Evolutionary conservation across 1,140 invertebrate species (phyloP), one percentile per base, ranked within the genome.

Genomic region (Pissodes strobi): DNA sequence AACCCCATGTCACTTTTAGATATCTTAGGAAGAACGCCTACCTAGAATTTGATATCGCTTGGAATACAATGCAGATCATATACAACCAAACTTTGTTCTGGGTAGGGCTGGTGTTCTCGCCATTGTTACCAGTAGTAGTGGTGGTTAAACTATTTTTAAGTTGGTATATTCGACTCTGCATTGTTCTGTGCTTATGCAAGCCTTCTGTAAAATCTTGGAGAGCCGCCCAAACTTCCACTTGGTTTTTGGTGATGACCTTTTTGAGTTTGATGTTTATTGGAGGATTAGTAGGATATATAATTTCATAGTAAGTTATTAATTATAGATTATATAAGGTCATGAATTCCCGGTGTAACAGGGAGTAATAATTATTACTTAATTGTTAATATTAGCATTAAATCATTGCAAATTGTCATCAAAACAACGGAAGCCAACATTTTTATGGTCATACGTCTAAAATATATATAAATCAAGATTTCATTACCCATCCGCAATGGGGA

Each of bases 11-110:
- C n/a, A n/a, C n/a, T 60, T 65, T 51, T 17, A 53, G 37, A 37
- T 62, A 41, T 48, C 23, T 37, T 61, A 39, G 34, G 30, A 49
- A 53, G 59, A 17, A 27, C n/a, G 15, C 15, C 18, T 21, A 61
- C 21, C 15, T 64, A 12, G 85, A 88, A 72, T 92, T 91, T 79
- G 84, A 89, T 74, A 87, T 91, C 37, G 85, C 87, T 22, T 82
- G 83, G 67, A 87, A 88, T 74, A 90, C 88, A 0, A 78, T 91
- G 12, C 86, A 88, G 59, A 77, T 91, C 13, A 86, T 91, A 60
- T 91, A 90, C 79, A 90, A 89, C 75, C 89, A 91, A 73, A 84
- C 84, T 3, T 74, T 91, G 46, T 84, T 90, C 66, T 91, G 88
- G 88, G 81, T 89, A 13, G 88, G 87, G 9, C 79, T 88, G 51